Evolutionary conservation across 2,888 invertebrate species (phyloP), one percentile per base, ranked within the genome.

Genomic region (Drosophila differens): DNA sequence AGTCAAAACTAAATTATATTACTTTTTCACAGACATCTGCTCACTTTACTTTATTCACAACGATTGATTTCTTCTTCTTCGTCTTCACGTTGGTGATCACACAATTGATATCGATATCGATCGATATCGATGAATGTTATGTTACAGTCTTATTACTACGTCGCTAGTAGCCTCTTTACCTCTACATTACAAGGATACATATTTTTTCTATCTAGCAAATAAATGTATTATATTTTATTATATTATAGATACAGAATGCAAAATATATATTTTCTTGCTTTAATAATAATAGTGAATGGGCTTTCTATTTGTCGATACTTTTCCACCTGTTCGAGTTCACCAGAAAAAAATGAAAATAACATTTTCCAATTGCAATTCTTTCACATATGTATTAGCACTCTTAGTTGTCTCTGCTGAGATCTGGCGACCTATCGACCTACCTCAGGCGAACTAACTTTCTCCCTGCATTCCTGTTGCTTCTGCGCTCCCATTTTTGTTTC

Each of bases 381-480:
- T 47, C 9, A 25, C 19, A 28, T 10, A 28, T 35, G 19, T 25
- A 41, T 35, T 59, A 22, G 41, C 62, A 58, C 41, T 54, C 37
- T 16, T 35, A n/a, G 60, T n/a, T 54, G 60, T n/a, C 47, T 55
- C 3, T 30, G 37, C 16, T 59, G 53, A 65, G 65, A 58, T 63
- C 52, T 41, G 22, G 32, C 58, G 63, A 69, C 59, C 52, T 69
- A 69, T 77, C 65, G 72, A 77, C 76, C 76, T 72, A 52, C 28
- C 60, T 47, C 57, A 53, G 16, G n/a, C 14, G 37, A 49, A 33
- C 63, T 55, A 53, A 69, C 62, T 69, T 69, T 62, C 61, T 41
- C 70, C 49, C 58, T 35, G 44, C 14, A 28, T 59, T 57, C 54
- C 62, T 55, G 72, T 49, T 47, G 58, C 62, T 39, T 14, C 32